Percentiles rank a stretch among this genome's conserved stretches.
These are phyloP conservation scores for Cyanoderma ruficeps DNA, from an alignment of 2,113 vertebrate genomes.

Conservation along the genomic window DNA sequence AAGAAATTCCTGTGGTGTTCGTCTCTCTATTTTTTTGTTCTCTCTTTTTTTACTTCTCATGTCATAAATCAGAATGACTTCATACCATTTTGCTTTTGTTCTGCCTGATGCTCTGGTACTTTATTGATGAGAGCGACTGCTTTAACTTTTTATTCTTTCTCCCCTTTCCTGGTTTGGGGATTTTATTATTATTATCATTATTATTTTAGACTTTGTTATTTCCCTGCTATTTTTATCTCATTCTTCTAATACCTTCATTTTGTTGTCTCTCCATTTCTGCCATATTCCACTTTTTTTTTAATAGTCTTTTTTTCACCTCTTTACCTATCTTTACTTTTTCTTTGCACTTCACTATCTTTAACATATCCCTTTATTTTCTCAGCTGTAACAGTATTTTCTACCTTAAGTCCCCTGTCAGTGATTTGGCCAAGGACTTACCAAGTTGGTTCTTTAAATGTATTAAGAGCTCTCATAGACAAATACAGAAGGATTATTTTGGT, in stretches of 20 bases:
- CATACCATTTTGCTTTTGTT: not conserved
- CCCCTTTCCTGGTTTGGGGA: not conserved
- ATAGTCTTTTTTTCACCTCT: not conserved
- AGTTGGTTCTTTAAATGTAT: not conserved
- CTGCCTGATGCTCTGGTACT: not conserved
- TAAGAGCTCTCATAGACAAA: not conserved
- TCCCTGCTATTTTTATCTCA: not conserved
- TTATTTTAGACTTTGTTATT: not conserved
- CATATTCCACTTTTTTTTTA: not conserved
- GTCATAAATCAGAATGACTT: constrained; percentile 5
- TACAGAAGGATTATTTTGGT: not conserved
- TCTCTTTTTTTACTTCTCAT: not conserved
- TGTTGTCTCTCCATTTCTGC: not conserved
- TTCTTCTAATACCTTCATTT: not conserved
- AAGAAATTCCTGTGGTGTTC: not conserved
- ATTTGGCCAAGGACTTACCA: not conserved
- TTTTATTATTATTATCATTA: not conserved
- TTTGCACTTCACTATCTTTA: not conserved
- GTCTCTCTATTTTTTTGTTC: not conserved
- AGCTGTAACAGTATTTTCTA: not conserved
- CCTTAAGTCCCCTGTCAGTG: not conserved
- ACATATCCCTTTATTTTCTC: not conserved
- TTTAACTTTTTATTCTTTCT: not conserved
- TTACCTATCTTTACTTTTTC: not conserved
- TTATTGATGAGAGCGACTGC: not conserved